Evolutionary conservation across 2,888 invertebrate genomes (phyloP).

Genomic region (Plagodis pulveraria): DNA sequence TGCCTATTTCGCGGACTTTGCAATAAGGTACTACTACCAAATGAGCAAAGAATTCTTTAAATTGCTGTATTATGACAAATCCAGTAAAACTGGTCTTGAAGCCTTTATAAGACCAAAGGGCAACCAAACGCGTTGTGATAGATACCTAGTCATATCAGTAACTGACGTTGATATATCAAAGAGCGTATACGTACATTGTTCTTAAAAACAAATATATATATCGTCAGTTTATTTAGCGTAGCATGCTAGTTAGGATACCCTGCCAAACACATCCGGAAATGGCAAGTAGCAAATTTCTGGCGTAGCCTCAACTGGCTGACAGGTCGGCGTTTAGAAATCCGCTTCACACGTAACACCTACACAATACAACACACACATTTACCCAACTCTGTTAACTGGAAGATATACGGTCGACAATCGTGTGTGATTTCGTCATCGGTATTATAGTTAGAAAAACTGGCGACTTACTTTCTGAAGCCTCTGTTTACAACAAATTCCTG

Average conservation of each 20-base stretch:
- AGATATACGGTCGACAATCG: slow-evolving; percentile 30
- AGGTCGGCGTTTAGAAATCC: slow-evolving; percentile 41
- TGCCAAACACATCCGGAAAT: slow-evolving; percentile 58
- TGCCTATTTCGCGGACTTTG: too few relatives aligned
- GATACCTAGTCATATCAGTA: too few relatives aligned
- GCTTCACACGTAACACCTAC: slow-evolving; percentile 10
- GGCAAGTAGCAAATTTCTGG: slow-evolving; percentile 45
- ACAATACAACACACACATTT: slow-evolving; percentile 18
- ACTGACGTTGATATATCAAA: too few relatives aligned
- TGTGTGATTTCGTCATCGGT: slow-evolving; percentile 35
- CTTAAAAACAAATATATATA: too few relatives aligned
- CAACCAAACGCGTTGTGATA: too few relatives aligned
- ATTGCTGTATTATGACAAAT: too few relatives aligned
- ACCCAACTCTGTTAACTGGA: slow-evolving; percentile 19
- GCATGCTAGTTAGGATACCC: slow-evolving; percentile 16
- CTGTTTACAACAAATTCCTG: slow-evolving; percentile 31
- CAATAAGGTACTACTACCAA: too few relatives aligned
- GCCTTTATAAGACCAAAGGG: too few relatives aligned
- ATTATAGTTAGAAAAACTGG: slow-evolving; percentile 37
- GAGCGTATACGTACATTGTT: too few relatives aligned
- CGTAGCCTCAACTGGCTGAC: slow-evolving; percentile 56
- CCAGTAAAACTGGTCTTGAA: too few relatives aligned
- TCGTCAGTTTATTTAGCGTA: slow-evolving; percentile 13
- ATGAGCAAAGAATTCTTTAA: too few relatives aligned
- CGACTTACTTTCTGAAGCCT: slow-evolving; percentile 41